Evolutionary conservation across 2,888 invertebrate species (phyloP), one percentile per base, ranked within the genome.

Genomic region (Ecliptopera silaceata): DNA sequence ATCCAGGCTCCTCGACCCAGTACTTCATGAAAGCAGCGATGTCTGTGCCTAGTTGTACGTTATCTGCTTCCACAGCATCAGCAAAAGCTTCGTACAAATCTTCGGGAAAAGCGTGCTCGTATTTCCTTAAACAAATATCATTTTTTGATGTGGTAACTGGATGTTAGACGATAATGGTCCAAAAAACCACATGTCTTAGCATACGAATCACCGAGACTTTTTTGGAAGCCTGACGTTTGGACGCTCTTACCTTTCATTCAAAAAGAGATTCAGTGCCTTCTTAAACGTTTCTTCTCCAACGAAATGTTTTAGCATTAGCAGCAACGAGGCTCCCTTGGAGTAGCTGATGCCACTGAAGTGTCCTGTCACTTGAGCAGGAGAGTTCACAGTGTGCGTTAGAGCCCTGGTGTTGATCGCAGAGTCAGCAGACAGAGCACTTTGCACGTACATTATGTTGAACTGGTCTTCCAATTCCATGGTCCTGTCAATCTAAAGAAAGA

Each of bases 331-430:
- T 2, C 94, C 95, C 76, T 96, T 96, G 12, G 92, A 92, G 70
- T 96, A 96, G 3, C 94, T 93, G 67, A 96, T 94, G 6, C 88
- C 92, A 49, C 92, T 92, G 69, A 96, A 96, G 79, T 94, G 93
- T 0, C 87, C 91, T 0, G 88, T 86, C 1, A 95, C 93, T 74
- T 95, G 92, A 0, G 85, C 68, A 0, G 94, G 94, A 0, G 92
- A 93, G 56, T 92, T 91, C 0, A 94, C 94, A 0, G 80, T 72
- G 42, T 93, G 88, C 22, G 92, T 93, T 53, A 96, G 82, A 0
- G 96, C 92, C 68, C 94, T 92, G 0, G 93, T 92, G 13, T 41
- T 41, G 0, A 62, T 61, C 0, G 75, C 63, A 0, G 84, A 69
- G 53, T 91, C 91, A 2, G 82, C 69, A 0, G 82, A 84, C 46